These are phyloP conservation scores for Muschampia plurimacula DNA, from an alignment of 2,888 invertebrate genomes.

Conservation along the genomic window DNA sequence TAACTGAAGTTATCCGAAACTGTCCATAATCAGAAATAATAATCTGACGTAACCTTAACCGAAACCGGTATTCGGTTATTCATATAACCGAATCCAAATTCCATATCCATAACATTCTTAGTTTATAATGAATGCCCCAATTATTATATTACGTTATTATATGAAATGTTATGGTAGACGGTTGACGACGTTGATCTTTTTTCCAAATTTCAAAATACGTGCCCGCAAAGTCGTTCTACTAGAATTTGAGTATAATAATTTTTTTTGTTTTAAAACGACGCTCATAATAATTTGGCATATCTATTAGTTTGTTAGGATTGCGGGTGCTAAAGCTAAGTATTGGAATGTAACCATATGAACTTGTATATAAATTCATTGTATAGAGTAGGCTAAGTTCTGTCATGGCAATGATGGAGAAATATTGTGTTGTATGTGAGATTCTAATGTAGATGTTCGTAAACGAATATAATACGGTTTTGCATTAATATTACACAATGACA, in stretches of 20 bases:
- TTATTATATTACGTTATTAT: not conserved
- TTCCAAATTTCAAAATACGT: not conserved
- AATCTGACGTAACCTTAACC: no score
- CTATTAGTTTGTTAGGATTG: constrained; percentile 63
- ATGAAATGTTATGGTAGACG: not conserved
- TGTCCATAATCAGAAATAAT: no score
- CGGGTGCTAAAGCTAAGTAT: constrained; percentile 70
- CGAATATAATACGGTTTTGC: constrained; percentile 52
- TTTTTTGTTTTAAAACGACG: not conserved
- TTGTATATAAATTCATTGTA: constrained; percentile 70
- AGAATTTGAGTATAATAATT: not conserved
- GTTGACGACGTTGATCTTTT: not conserved
- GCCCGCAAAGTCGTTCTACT: not conserved
- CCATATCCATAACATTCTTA: no score
- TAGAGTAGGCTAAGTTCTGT: constrained; percentile 56
- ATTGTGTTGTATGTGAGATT: constrained; percentile 41
- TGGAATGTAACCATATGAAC: constrained; percentile 52
- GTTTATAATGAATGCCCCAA: constrained; percentile 15
- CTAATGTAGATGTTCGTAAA: constrained; percentile 54
- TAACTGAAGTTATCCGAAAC: no score
- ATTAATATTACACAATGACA: not conserved
- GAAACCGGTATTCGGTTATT: no score
- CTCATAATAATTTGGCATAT: constrained; percentile 59
- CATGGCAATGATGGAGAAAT: constrained; percentile 36
- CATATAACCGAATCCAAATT: no score